Evolutionary conservation across 2,888 invertebrate genomes (phyloP).

Genomic region (Leptopilina drosophilae): DNA sequence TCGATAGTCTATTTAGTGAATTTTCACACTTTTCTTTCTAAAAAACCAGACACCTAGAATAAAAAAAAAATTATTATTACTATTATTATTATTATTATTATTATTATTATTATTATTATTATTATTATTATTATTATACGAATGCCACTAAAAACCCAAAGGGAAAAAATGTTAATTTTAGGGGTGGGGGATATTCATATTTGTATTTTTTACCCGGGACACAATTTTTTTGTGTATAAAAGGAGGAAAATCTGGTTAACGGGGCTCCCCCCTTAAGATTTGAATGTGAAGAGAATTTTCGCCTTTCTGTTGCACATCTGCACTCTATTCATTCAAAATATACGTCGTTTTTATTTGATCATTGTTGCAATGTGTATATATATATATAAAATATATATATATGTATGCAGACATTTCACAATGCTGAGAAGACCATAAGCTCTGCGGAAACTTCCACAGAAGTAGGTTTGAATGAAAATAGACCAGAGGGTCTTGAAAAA

Average conservation of each 20-base stretch:
- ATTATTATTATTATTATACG: too few relatives aligned
- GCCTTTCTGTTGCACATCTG: conserved; percentile 28
- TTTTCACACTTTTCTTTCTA: too few relatives aligned
- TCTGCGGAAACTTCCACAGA: conserved; percentile 25
- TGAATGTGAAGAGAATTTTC: conserved; percentile 17
- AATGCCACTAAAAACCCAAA: too few relatives aligned
- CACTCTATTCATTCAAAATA: conserved; percentile 25
- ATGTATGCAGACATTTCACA: conserved; percentile 14
- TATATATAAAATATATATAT: not conserved
- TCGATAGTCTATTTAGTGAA: too few relatives aligned
- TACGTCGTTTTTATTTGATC: conserved; percentile 24
- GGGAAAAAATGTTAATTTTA: too few relatives aligned
- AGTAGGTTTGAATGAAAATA: conserved; percentile 11
- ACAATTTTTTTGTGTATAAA: not conserved
- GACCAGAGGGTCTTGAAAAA: conserved; percentile 11
- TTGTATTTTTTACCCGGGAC: not conserved
- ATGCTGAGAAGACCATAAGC: conserved; percentile 17
- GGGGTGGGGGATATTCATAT: too few relatives aligned
- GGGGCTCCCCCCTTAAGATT: not conserved
- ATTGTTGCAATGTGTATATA: conserved; percentile 19
- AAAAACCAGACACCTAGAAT: too few relatives aligned
- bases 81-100: too few relatives aligned
- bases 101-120: too few relatives aligned
- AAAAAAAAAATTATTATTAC: too few relatives aligned
- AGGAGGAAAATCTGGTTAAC: not conserved